These are phyloP conservation scores for Biston betularia DNA, from an alignment of 2,888 invertebrate species.

Conservation along the genomic window DNA sequence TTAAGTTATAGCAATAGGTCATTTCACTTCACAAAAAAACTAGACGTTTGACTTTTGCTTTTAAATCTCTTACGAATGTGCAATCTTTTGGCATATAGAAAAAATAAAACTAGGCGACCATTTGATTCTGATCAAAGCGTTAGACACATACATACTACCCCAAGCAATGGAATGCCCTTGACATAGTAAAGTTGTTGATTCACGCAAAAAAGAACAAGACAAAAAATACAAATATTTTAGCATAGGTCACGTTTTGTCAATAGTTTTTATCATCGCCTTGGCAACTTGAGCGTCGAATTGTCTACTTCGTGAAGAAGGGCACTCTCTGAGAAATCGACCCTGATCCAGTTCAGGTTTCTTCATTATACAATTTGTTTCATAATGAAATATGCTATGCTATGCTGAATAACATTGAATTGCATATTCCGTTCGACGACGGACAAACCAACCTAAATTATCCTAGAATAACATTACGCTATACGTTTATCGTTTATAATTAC, in stretches of 20 bases:
- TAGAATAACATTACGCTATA: no score
- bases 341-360: conserved; percentile 5
- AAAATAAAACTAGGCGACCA: background rate
- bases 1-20: conserved; percentile 12
- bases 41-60: conserved; percentile 8
- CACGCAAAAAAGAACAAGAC: conserved; percentile 17
- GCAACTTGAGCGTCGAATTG: conserved; percentile 15
- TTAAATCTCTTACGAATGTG: conserved; percentile 14
- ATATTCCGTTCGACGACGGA: background rate
- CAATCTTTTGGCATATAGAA: conserved; percentile 9
- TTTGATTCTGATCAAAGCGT: conserved; percentile 2
- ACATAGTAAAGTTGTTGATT: conserved; percentile 13
- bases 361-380: background rate
- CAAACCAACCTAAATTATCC: no score
- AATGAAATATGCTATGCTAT: background rate
- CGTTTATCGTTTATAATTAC: no score
- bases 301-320: conserved; percentile 1
- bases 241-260: conserved; percentile 23
- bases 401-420: no score
- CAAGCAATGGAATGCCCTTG: conserved; percentile 19
- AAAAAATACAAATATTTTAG: conserved; percentile 20
- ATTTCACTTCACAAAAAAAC: conserved; percentile 10
- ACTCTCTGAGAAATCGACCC: background rate
- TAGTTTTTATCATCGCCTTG: conserved; percentile 8
- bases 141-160: conserved; percentile 12